These are phyloP conservation scores for Antedon mediterranea DNA, from an alignment of 53 echinoderm and acorn worm genomes.

Conservation along the genomic window DNA sequence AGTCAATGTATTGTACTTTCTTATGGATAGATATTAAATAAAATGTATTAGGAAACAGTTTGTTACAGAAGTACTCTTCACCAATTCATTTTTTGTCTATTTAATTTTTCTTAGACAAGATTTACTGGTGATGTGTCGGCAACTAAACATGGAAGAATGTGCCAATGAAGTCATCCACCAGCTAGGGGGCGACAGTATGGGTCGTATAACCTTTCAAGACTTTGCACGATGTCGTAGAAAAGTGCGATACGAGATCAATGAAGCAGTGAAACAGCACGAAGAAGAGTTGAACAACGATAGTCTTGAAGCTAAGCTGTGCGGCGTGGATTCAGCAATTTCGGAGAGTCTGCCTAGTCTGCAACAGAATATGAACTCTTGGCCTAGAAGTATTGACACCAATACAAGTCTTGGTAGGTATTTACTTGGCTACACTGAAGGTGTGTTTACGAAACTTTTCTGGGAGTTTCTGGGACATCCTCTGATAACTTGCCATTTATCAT, in stretches of 20 bases:
- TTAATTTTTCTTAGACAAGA: constrained; percentile 39
- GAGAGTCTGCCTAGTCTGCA: constrained; percentile 55
- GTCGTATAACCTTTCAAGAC: constrained; percentile 61
- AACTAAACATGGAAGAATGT: constrained; percentile 68
- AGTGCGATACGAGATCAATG: constrained; percentile 47
- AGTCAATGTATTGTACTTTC: too few species aligned
- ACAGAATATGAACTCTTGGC: constrained; percentile 57
- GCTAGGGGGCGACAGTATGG: constrained; percentile 52
- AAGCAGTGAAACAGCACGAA: constrained; percentile 19
- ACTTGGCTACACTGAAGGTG: background rate
- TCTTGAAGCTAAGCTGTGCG: constrained; percentile 17
- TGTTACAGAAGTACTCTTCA: too few species aligned
- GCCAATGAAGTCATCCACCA: constrained; percentile 64
- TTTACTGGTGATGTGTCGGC: constrained; percentile 46
- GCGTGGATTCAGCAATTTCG: constrained; percentile 32
- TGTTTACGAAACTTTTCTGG: too few species aligned
- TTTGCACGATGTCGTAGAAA: constrained; percentile 53
- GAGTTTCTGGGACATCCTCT: too few species aligned
- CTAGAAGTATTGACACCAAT: constrained; percentile 61
- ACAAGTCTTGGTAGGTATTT: constrained; percentile 56
- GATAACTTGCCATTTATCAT: too few species aligned
- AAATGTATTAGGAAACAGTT: too few species aligned
- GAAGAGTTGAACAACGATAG: constrained; percentile 18
- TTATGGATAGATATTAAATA: too few species aligned
- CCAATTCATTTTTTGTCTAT: background rate